Evolutionary conservation across 2,797 vertebrate species (phyloP).

Genomic region (Acestrorhynchus altus): DNA sequence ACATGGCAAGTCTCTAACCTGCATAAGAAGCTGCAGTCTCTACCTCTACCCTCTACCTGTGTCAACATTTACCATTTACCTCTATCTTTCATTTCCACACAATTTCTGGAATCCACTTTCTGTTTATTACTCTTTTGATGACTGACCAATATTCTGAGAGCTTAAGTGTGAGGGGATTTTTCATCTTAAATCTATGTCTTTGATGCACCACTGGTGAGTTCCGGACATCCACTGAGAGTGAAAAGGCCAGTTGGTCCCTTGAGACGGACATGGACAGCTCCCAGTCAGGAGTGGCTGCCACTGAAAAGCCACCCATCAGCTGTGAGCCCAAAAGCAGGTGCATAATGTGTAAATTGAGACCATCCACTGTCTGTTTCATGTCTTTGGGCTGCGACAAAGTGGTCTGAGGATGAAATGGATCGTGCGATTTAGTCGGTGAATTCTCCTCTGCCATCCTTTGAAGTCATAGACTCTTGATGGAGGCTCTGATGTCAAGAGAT

Average conservation of each 20-base stretch:
- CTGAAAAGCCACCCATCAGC: conserved; percentile 64
- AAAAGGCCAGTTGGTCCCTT: conserved; percentile 52
- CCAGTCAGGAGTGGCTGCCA: conserved; percentile 66
- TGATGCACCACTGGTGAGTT: not conserved
- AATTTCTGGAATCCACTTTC: not conserved
- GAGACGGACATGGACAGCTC: conserved; percentile 65
- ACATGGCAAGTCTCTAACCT: no score
- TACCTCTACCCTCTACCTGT: no score
- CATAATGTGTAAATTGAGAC: conserved; percentile 74
- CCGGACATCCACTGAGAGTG: conserved; percentile 35
- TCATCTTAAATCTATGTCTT: not conserved
- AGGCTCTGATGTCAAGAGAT: conserved; percentile 63
- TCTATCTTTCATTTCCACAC: no score
- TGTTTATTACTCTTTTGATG: not conserved
- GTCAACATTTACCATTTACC: no score
- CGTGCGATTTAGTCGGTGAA: conserved; percentile 48
- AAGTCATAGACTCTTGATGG: conserved; percentile 57
- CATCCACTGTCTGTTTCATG: conserved; percentile 59
- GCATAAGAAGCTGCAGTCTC: no score
- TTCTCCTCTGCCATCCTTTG: conserved; percentile 59
- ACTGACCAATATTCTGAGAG: not conserved
- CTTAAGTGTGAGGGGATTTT: not conserved
- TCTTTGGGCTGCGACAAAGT: conserved; percentile 69
- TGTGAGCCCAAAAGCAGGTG: conserved; percentile 63
- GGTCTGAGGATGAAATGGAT: conserved; percentile 68